Evolutionary conservation across 1,140 invertebrate species (phyloP).

Genomic region (Macrostomum lignano): DNA sequence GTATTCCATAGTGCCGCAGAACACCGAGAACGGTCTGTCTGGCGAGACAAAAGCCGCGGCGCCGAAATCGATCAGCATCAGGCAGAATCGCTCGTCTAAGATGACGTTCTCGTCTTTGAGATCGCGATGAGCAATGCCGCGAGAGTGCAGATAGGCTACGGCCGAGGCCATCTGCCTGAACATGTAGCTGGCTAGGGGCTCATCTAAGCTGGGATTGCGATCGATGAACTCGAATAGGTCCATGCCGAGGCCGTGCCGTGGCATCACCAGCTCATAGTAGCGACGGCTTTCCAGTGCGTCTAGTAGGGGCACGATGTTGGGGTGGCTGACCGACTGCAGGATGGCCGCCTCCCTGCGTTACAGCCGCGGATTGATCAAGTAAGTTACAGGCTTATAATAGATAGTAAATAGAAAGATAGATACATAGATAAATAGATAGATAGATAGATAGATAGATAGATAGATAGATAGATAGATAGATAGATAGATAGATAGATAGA

Average conservation of each 20-base stretch:
- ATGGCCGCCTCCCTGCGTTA: no score
- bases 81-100: constrained; percentile 40
- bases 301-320: constrained; percentile 43
- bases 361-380: no score
- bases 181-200: constrained; percentile 40
- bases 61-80: constrained; percentile 49
- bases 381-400: no score
- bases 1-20: constrained; percentile 49
- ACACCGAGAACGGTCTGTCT: constrained; percentile 39
- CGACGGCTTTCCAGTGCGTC: constrained; percentile 43
- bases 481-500: no score
- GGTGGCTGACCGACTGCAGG: constrained; percentile 36
- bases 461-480: no score
- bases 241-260: constrained; percentile 47
- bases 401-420: no score
- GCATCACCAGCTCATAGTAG: constrained; percentile 47
- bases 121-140: constrained; percentile 40
- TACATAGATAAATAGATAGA: no score
- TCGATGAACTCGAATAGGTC: constrained; percentile 52
- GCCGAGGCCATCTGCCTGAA: constrained; percentile 43
- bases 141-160: constrained; percentile 38
- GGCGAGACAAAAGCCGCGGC: constrained; percentile 37
- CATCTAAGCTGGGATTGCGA: constrained; percentile 37
- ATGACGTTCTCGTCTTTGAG: constrained; percentile 50
- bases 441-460: no score